Base-by-base conservation (phyloP, 2,888 invertebrate genomes). In the Caenorhabditis sp. region DNA sequence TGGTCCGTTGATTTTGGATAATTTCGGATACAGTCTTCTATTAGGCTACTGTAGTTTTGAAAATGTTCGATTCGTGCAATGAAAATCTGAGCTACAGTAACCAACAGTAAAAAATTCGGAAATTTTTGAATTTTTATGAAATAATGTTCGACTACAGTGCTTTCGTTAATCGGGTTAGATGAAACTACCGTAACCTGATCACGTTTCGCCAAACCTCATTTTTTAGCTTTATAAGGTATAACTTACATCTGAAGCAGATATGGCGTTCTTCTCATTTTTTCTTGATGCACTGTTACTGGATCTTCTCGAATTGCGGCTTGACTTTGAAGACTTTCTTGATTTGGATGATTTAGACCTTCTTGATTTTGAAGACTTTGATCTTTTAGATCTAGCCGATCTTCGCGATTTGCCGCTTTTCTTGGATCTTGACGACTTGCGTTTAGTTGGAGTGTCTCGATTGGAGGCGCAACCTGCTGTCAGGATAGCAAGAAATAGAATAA, bases 401-500 rank as follows among this genome's bases (percentile, higher is more conserved):
- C 63, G 58, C 37, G 36, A 62, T 10, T 1, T 19, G 27, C 53
- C 50, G 1, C 36, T 49, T 37, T 23, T 36, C 21, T 57, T 51
- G 10, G 64, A 63, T 31, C 31, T 68, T 4, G 49, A 49, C 2
- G 68, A 67, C 36, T 58, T 61, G 10, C 57, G 55, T n/a, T 60
- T 49, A 4, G 43, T 10, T 49, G 53, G 49, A 23, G 63, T 10
- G 43, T 65, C 24, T 19, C 65, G 61, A 23, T 55, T 14, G 27
- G 64, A 36, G 8, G 69, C 24, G 23, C 43, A 43, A 43, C 43
- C 43, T 43, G 43, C 43, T 43, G 43, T 43, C 43, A 43, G 43
- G 43, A 43, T 17, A 17, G 43, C 43, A 17, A 43, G 43, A 43
- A 43, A 43, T 43, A 43, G 43, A 43, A 43, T 17, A 43, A 43